phyloP scores from a whole-genome alignment of 2,113 vertebrate genomes.

The Paralichthys olivaceus region DNA sequence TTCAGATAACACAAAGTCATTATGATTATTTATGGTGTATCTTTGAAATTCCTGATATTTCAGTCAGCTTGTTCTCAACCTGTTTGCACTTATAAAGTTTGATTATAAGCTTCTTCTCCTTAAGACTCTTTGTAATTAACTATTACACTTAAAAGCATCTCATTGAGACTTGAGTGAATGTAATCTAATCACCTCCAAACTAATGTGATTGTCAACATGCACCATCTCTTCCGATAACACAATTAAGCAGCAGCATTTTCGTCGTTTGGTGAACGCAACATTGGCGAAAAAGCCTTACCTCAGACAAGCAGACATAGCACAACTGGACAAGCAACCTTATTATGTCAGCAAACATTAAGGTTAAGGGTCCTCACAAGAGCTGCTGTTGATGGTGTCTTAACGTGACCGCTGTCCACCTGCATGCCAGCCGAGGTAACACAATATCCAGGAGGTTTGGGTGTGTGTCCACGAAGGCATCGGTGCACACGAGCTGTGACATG shows the following conservation, averaged over 20 bases:
- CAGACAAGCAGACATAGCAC: conserved; percentile 49
- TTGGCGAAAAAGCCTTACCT: conserved; percentile 43
- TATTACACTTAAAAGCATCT: conserved; percentile 50
- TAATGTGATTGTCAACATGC: conserved; percentile 69
- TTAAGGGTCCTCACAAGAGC: conserved; percentile 62
- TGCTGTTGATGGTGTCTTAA: conserved; percentile 41
- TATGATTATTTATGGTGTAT: too few species aligned
- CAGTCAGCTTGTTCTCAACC: not conserved
- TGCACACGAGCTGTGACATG: conserved; percentile 6
- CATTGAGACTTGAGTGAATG: conserved; percentile 57
- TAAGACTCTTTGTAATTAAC: conserved; percentile 34
- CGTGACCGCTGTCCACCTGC: conserved; percentile 67
- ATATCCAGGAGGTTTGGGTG: conserved; percentile 27
- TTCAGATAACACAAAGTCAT: too few species aligned
- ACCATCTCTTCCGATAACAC: conserved; percentile 48
- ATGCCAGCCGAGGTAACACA: conserved; percentile 34
- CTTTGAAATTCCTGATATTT: too few species aligned
- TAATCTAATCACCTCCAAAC: conserved; percentile 61
- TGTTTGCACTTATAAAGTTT: conserved; percentile 12
- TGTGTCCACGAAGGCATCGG: conserved; percentile 1
- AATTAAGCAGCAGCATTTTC: conserved; percentile 57
- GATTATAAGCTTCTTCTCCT: conserved; percentile 24
- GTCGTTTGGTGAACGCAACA: conserved; percentile 21
- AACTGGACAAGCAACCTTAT: conserved; percentile 72
- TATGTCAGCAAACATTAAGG: conserved; percentile 73